Evolutionary conservation across 2,888 invertebrate genomes (phyloP).

Genomic region (Sepioteuthis lessoniana): DNA sequence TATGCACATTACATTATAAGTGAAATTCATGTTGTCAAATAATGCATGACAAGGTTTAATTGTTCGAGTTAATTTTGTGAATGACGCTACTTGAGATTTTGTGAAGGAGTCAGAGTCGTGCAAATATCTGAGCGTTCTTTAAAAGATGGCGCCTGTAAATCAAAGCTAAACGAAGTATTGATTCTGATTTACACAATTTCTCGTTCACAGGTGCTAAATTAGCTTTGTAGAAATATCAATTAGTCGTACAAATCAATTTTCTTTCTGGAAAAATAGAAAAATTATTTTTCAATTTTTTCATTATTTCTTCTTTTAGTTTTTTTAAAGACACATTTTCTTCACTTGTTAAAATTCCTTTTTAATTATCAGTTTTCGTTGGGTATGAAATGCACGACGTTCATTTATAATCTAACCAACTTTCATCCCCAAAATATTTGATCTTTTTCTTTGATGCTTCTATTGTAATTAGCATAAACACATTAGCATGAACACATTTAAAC

Average conservation of each 20-base stretch:
- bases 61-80: background rate
- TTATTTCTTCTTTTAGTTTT: background rate
- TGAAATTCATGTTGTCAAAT: background rate
- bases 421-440: background rate
- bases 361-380: background rate
- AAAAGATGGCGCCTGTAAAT: background rate
- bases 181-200: background rate
- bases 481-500: too few species aligned
- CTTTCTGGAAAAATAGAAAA: background rate
- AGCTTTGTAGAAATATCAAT: background rate
- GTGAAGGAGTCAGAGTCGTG: background rate
- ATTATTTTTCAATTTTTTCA: background rate
- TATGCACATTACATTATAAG: background rate
- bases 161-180: background rate
- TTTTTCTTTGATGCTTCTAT: background rate
- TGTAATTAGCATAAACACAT: background rate
- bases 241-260: background rate
- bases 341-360: background rate
- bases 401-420: too few species aligned
- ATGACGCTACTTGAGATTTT: background rate
- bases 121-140: too few species aligned
- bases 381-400: background rate
- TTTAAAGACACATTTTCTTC: background rate
- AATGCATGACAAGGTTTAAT: background rate
- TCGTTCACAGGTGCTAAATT: background rate